phyloP scores from a whole-genome alignment of 2,113 vertebrate genomes.

The Vulpes ferrilata region DNA sequence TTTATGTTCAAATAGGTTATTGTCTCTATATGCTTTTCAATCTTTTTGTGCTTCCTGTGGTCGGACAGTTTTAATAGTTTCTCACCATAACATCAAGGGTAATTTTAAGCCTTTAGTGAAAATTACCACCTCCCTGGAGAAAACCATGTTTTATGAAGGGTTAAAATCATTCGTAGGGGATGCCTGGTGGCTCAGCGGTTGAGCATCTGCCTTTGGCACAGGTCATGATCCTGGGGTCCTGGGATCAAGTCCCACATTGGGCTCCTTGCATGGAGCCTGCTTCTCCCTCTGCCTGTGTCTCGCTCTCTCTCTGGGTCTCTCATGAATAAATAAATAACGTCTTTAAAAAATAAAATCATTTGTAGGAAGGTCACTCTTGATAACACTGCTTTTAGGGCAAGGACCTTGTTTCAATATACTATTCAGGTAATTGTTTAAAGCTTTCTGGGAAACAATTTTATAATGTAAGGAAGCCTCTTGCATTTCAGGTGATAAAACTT shows the following conservation, averaged over 20 bases:
- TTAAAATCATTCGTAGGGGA: neutral
- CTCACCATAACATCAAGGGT: conserved; percentile 1
- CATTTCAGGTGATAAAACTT: neutral
- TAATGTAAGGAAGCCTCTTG: neutral
- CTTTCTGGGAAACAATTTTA: conserved; percentile 14
- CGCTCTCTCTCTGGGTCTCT: too few species aligned
- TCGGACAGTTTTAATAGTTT: neutral
- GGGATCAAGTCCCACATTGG: too few species aligned
- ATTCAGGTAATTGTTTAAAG: neutral
- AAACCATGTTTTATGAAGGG: neutral
- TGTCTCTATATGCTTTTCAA: neutral
- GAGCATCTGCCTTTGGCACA: too few species aligned
- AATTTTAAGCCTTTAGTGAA: neutral
- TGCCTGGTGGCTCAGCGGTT: too few species aligned
- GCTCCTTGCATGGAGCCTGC: too few species aligned
- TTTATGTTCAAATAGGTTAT: neutral
- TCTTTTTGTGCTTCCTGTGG: neutral
- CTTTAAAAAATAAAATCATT: neutral
- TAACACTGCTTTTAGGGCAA: neutral
- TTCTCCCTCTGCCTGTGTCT: too few species aligned
- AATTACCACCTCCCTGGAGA: neutral
- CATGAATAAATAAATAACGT: too few species aligned
- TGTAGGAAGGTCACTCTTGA: neutral
- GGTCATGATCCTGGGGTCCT: too few species aligned
- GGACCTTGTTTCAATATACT: neutral